Base-by-base conservation (phyloP, 1,140 invertebrate species). In the Caenorhabditis brenneri region DNA sequence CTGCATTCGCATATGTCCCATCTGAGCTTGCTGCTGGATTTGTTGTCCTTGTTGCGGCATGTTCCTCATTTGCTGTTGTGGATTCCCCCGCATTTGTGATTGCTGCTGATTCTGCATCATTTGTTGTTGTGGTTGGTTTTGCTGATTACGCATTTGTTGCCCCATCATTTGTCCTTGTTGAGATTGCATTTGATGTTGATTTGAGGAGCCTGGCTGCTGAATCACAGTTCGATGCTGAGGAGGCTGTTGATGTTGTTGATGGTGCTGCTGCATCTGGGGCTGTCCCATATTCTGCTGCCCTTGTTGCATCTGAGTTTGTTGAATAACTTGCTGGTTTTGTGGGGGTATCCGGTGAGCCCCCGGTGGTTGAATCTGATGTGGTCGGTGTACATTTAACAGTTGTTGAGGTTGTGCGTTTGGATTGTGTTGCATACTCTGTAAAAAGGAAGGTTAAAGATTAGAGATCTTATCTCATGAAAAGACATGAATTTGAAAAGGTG, bases 341-440 rank as follows among this genome's bases (percentile, higher is more conserved):
- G 10, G 53, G 4, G n/a, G 4, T 1, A 58, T 27, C 53, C 53
- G 53, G 24, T 58, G 53, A 7, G n/a, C n/a, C n/a, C 53, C 53
- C 4, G 53, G 53, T 10, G 53, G 53, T 22, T 58, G 65, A 46
- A 74, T 74, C 24, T 74, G 65, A 19, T 74, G 65, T 1, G 65
- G 65, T 74, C 65, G 16, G n/a, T 74, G 65, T 6, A 74, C 65
- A 74, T 74, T 74, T 24, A 74, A 10, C 10, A 74, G 22, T 42
- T 74, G 65, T 42, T 31, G 65, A 36, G 19, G 65, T 42, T 31
- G 65, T 19, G 19, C 22, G 10, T 12, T 36, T 74, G 42, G 65
- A 42, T 74, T 74, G 65, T 74, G 65, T n/a, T n/a, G n/a, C n/a
- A n/a, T n/a, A n/a, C n/a, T n/a, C n/a, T n/a, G n/a, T n/a, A n/a